Evolutionary conservation across 2,113 vertebrate genomes (phyloP).

Genomic region (Mus spicilegus): DNA sequence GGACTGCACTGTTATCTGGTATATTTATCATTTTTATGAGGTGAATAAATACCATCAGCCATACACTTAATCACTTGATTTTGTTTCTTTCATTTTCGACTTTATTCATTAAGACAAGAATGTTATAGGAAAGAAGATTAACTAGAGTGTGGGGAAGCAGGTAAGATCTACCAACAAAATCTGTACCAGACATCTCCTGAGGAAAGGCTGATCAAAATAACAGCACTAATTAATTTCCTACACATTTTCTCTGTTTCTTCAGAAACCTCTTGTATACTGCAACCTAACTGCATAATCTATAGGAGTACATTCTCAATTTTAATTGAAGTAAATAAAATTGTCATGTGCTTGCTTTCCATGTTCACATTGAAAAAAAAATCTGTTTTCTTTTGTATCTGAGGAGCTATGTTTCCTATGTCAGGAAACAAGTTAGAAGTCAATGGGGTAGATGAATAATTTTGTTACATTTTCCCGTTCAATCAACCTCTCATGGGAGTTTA

Average conservation of each 20-base stretch:
- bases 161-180: conserved; percentile 15
- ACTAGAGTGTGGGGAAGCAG: not conserved
- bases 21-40: conserved; percentile 74
- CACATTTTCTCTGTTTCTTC: conserved; percentile 40
- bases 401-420: conserved; percentile 40
- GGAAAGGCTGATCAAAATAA: conserved; percentile 56
- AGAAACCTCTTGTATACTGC: not conserved
- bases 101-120: conserved; percentile 39
- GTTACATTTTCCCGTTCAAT: conserved; percentile 5
- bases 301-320: conserved; percentile 40
- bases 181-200: not conserved
- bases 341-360: conserved; percentile 58
- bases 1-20: conserved; percentile 12
- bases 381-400: not conserved
- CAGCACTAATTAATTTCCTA: not conserved
- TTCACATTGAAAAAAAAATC: conserved; percentile 36
- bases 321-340: conserved; percentile 47
- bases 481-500: conserved; percentile 37
- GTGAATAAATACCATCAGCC: not conserved
- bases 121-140: not conserved
- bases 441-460: conserved; percentile 43
- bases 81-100: conserved; percentile 44
- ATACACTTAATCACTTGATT: conserved; percentile 61
- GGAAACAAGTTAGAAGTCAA: conserved; percentile 64
- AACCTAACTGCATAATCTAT: conserved; percentile 10